phyloP scores from a whole-genome alignment of 1,140 invertebrate species.

The Sitobion miscanthi region DNA sequence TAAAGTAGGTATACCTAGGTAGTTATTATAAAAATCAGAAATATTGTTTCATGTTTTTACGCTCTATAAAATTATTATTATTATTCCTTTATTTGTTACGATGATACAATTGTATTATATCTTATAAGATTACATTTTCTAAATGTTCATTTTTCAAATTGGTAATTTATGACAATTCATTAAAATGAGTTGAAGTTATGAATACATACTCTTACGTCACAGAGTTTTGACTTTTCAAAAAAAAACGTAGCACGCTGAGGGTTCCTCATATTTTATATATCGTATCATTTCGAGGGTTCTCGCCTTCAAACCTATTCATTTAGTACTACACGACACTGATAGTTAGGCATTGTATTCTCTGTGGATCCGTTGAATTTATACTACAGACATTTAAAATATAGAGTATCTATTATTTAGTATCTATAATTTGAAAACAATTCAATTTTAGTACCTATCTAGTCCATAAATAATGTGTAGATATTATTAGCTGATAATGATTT shows the following conservation, averaged over 20 bases:
- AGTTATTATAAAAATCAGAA: not conserved
- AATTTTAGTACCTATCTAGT: not conserved
- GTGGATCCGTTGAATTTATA: not conserved
- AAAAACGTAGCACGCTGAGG: not conserved
- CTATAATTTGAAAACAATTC: not conserved
- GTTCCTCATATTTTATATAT: not conserved
- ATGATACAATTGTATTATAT: too few species aligned
- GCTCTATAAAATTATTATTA: not conserved
- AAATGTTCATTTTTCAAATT: not conserved
- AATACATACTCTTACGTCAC: not conserved
- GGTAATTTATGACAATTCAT: not conserved
- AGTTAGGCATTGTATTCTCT: not conserved
- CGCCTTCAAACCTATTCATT: not conserved
- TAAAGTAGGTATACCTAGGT: not conserved
- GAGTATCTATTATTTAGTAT: not conserved
- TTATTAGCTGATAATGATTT: not conserved
- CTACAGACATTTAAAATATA: not conserved
- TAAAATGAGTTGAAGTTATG: not conserved
- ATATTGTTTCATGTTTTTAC: not conserved
- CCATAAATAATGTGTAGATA: not conserved
- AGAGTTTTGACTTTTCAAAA: not conserved
- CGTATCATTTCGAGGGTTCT: not conserved
- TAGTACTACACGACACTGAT: not conserved
- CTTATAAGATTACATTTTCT: too few species aligned
- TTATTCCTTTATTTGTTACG: not conserved